Base-by-base conservation (phyloP, 2,888 invertebrate species). In the Muschampia plurimacula region DNA sequence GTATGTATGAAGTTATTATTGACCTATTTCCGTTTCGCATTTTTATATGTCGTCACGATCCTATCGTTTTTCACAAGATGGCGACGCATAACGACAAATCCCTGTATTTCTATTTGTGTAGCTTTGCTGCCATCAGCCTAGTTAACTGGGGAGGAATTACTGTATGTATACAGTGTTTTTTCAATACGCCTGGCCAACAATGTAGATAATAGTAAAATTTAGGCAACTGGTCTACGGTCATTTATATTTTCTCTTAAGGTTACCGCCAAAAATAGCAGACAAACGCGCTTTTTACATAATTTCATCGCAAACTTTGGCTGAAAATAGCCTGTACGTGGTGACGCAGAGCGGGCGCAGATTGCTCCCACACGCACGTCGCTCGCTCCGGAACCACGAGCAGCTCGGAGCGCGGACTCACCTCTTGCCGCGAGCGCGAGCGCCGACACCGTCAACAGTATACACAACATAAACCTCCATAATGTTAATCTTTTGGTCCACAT, bases 1-100 rank as follows among this genome's bases (percentile, higher is more conserved):
- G 15, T 41, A n/a, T 41, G n/a, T 2, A 41, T 41, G 41, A 41
- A 15, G 36, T 39, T 41, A 39, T 63, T 39, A 41, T 76, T 89
- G 89, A 89, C 88, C 89, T 84, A 89, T 84, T 89, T 91, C 80
- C 79, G 81, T 83, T 81, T 84, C 85, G 86, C 88, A 87, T 88
- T 89, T 91, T 92, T 89, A 91, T 92, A 85, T 86, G 86, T 87
- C 89, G 91, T 89, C 89, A 89, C 82, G 86, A 92, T 93, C 88
- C 93, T 94, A 93, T 94, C 93, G 90, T 92, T 94, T 93, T 93
- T 93, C 93, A 93, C 94, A 94, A 94, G 93, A 94, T 94, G 94
- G 94, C 94, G 94, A 89, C 93, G 89, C 88, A 83, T 87, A 88
- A 86, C 90, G 92, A 92, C 92, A 89, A 91, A 92, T 88, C 94